Evolutionary conservation across 2,888 invertebrate species (phyloP), one percentile per base, ranked within the genome.

Genomic region (Arge pagana): DNA sequence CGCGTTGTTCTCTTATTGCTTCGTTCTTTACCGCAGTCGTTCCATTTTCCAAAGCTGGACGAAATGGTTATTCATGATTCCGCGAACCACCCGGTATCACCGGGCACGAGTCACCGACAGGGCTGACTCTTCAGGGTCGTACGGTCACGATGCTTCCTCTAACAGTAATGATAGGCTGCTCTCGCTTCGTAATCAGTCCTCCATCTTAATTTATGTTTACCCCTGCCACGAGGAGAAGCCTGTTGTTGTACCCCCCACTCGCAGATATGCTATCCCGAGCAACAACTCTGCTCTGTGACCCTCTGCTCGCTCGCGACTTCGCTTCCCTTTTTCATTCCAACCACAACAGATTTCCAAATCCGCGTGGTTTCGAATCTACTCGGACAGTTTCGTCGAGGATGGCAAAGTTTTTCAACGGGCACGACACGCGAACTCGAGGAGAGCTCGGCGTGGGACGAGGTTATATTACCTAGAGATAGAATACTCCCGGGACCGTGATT

Each of bases 161-260:
- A 33, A 45, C n/a, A n/a, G 63, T 73, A 73, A 73, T 73, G 73
- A 73, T 72, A 73, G 73, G 67, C 71, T 71, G 71, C 73, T 67
- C 71, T 70, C 67, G 65, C 67, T 66, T 73, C 73, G 71, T 73
- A 73, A 73, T 73, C 73, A 73, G 73, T 73, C 73, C 70, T 70
- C 71, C 71, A 73, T 73, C 73, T 73, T 73, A 73, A 73, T 73
- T 73, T 73, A 73, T 73, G 73, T 73, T 69, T 70, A 70, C 71
- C 68, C 70, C 73, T 70, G 71, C 72, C 67, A 60, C 69, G 65
- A 59, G 60, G 63, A n/a, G n/a, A n/a, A n/a, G n/a, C n/a, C n/a
- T n/a, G n/a, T n/a, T n/a, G n/a, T 62, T 60, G 64, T 51, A 60
- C 58, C 60, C 63, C 65, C 59, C 62, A 61, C 62, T 50, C 55